Percentiles rank a stretch among this genome's conserved stretches.
Conservation (phyloP, 64 coral and sea anemone genomes). For the Dendrophyllia cribrosa region DNA sequence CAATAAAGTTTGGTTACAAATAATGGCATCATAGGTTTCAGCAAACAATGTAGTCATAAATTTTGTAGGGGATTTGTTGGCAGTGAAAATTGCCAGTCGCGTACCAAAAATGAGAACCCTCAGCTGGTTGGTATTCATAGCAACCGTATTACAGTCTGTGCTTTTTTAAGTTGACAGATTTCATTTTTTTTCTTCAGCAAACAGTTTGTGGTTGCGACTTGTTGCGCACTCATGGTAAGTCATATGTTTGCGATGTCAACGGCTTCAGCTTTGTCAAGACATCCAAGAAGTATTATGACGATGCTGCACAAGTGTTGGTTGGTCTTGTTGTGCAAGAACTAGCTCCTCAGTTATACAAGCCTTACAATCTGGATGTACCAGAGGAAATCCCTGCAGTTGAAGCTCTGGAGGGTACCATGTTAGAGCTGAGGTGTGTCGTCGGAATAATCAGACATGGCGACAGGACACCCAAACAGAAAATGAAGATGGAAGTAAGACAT, state of each 20-base stretch:
- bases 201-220: conserved; percentile 98
- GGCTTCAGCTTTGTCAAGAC: conserved; percentile 99
- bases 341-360: conserved; percentile 91
- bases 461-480: conserved; percentile 97
- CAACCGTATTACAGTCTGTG: too few species aligned
- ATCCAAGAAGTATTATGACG: conserved; percentile 98
- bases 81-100: too few species aligned
- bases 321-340: conserved; percentile 81
- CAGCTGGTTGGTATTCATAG: too few species aligned
- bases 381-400: conserved; percentile 57
- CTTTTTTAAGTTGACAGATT: neutral
- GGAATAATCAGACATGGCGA: conserved; percentile 97
- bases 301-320: conserved; percentile 83
- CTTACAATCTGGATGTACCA: conserved; percentile 58
- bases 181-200: conserved; percentile 68
- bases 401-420: conserved; percentile 68
- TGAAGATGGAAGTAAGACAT: conserved; percentile 98
- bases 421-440: conserved; percentile 93
- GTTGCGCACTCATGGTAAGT: conserved; percentile 90
- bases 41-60: too few species aligned
- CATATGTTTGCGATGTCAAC: conserved; percentile 98
- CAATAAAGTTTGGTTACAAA: too few species aligned
- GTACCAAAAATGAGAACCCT: too few species aligned
- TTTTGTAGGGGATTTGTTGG: too few species aligned
- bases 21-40: too few species aligned